Percentiles rank a stretch among this genome's conserved stretches.
phyloP scores from a whole-genome alignment of 2,113 vertebrate genomes.

The Misgurnus mizolepis region DNA sequence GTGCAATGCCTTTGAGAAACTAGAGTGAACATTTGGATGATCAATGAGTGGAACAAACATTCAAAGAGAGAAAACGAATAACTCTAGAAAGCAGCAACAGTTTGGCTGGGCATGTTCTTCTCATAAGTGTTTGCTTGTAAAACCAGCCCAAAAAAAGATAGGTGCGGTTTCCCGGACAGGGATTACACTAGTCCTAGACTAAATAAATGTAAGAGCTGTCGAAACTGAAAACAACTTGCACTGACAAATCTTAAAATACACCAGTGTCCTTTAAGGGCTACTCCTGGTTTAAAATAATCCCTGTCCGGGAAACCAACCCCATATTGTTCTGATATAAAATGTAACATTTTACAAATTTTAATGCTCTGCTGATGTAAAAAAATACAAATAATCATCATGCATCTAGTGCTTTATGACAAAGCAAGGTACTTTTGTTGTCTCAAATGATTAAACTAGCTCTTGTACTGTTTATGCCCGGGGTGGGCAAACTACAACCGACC shows the following conservation, averaged over 20 bases:
- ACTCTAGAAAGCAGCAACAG: neutral
- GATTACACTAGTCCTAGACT: too few relatives aligned
- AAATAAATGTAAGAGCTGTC: too few relatives aligned
- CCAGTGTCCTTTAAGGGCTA: too few relatives aligned
- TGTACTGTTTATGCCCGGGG: too few relatives aligned
- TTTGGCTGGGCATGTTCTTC: neutral
- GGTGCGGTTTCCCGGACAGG: too few relatives aligned
- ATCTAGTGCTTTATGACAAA: slow-evolving; percentile 9
- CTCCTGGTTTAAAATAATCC: too few relatives aligned
- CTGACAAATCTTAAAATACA: too few relatives aligned
- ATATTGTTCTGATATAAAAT: neutral
- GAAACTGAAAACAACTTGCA: too few relatives aligned
- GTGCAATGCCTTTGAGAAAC: slow-evolving; percentile 20
- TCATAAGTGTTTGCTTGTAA: neutral
- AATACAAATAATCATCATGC: slow-evolving; percentile 27
- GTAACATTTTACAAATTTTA: slow-evolving; percentile 3
- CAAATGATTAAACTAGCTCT: slow-evolving; percentile 1
- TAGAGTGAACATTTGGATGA: neutral
- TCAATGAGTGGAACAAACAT: neutral
- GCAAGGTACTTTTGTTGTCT: slow-evolving; percentile 31
- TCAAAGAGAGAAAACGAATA: neutral
- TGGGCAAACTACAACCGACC: too few relatives aligned
- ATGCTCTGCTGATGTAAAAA: slow-evolving; percentile 18
- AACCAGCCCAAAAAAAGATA: neutral
- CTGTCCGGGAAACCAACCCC: too few relatives aligned